Evolutionary conservation across 2,888 invertebrate species (phyloP).

Genomic region (Macaria notata): DNA sequence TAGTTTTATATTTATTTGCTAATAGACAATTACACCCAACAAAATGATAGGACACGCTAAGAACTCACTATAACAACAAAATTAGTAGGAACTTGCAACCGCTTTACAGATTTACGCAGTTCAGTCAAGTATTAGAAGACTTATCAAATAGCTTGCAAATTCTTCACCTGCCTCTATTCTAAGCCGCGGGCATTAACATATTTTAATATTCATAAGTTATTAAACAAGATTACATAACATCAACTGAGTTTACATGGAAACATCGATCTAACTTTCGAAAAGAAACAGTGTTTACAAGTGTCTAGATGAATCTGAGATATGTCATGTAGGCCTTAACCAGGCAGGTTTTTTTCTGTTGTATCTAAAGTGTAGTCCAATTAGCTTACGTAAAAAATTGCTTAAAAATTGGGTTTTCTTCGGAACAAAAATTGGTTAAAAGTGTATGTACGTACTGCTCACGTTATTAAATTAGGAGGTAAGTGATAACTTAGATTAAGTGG

Average conservation of each 20-base stretch:
- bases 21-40: not conserved
- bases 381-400: too few species aligned
- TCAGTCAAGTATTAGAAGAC: not conserved
- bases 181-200: conserved; percentile 13
- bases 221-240: conserved; percentile 28
- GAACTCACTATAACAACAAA: not conserved
- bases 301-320: not conserved
- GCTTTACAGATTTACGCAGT: conserved; percentile 1
- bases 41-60: not conserved
- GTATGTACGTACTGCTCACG: not conserved
- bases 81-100: not conserved
- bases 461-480: conserved; percentile 20
- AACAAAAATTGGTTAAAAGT: too few species aligned
- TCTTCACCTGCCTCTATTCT: conserved; percentile 4
- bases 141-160: not conserved
- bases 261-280: conserved; percentile 32
- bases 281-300: conserved; percentile 16
- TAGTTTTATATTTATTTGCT: not conserved
- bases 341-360: not conserved
- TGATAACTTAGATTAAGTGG: conserved; percentile 1
- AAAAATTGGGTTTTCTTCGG: too few species aligned
- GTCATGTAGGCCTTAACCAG: not conserved
- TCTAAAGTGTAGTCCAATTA: too few species aligned
- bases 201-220: conserved; percentile 21
- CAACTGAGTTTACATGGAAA: conserved; percentile 10